A percentile compares a stretch with the other conserved stretches of the same genome.
These are phyloP conservation scores for Scaptomyza caliginosa DNA, from an alignment of 2,888 invertebrate genomes.

Conservation along the genomic window DNA sequence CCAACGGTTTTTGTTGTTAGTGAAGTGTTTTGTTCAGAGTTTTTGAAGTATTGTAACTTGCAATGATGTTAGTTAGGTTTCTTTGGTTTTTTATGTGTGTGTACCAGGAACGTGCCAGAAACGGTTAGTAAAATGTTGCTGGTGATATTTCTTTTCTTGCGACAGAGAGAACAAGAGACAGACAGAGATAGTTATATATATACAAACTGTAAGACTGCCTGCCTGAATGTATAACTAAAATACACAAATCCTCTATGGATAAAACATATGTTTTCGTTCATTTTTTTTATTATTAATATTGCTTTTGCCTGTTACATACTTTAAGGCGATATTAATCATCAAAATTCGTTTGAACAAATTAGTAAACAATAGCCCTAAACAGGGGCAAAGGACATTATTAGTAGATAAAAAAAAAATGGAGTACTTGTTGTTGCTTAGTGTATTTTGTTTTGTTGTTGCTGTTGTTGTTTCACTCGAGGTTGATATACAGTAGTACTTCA, in stretches of 20 bases:
- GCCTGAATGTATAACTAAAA: constrained; percentile 10
- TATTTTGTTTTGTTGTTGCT: constrained; percentile 18
- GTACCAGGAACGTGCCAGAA: constrained; percentile 47
- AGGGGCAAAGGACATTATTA: constrained; percentile 48
- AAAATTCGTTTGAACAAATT: constrained; percentile 56
- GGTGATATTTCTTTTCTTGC: constrained; percentile 1
- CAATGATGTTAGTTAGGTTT: constrained; percentile 49
- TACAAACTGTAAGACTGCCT: constrained; percentile 36
- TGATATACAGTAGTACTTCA: constrained; percentile 32
- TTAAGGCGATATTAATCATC: constrained; percentile 48
- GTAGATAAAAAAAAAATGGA: constrained; percentile 11
- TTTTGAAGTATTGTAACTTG: constrained; percentile 43
- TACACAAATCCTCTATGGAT: constrained; percentile 21
- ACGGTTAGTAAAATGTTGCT: constrained; percentile 50
- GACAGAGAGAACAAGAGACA: constrained; percentile 19
- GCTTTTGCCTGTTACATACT: constrained; percentile 22
- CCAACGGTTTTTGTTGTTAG: constrained; percentile 28
- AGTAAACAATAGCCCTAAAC: constrained; percentile 51
- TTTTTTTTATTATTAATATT: constrained; percentile 33
- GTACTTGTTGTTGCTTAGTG: constrained; percentile 32
- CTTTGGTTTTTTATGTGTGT: constrained; percentile 10
- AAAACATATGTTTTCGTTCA: constrained; percentile 36
- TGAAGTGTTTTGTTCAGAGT: constrained; percentile 15
- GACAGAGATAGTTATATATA: constrained; percentile 23
- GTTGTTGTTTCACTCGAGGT: constrained; percentile 19